These are phyloP conservation scores for Rhyacichthys aspro DNA, from an alignment of 2,797 vertebrate genomes.

Conservation along the genomic window DNA sequence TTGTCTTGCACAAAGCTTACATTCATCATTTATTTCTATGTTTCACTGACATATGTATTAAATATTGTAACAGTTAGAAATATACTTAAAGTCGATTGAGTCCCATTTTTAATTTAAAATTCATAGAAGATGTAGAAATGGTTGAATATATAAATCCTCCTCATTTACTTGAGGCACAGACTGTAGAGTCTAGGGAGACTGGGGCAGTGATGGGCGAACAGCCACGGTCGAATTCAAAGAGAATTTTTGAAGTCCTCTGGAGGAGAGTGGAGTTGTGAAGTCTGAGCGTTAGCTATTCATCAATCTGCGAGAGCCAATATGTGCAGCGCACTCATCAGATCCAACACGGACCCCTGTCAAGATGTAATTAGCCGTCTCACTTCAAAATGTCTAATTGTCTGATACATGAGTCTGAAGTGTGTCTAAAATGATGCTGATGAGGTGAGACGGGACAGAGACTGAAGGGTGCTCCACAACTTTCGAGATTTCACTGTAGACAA, in stretches of 20 bases:
- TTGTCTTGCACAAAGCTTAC: slow-evolving; percentile 3
- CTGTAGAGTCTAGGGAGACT: slow-evolving; percentile 3
- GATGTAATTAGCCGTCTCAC: slow-evolving; percentile 52
- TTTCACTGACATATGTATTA: slow-evolving; percentile 9
- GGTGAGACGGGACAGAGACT: slow-evolving; percentile 14
- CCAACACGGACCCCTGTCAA: slow-evolving; percentile 32
- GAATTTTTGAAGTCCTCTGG: slow-evolving; percentile 25
- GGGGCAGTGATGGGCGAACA: slow-evolving; percentile 26
- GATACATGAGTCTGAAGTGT: slow-evolving; percentile 28
- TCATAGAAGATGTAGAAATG: slow-evolving; percentile 18
- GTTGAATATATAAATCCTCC: slow-evolving; percentile 34
- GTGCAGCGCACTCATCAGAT: slow-evolving; percentile 22
- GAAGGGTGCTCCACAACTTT: slow-evolving; percentile 43
- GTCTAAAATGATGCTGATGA: slow-evolving; percentile 25
- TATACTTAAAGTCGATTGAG: slow-evolving; percentile 29
- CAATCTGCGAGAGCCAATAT: slow-evolving; percentile 20
- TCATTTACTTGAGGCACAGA: slow-evolving; percentile 25
- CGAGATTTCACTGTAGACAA: slow-evolving; percentile 6
- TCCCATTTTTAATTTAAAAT: slow-evolving; percentile 31
- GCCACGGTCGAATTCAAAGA: slow-evolving; percentile 48
- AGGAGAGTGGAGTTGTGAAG: slow-evolving; percentile 18
- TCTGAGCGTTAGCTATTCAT: slow-evolving; percentile 33
- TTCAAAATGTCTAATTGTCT: slow-evolving; percentile 44
- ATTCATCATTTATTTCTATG: slow-evolving; percentile 20
- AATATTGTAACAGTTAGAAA: slow-evolving; percentile 23